Percentiles rank a stretch among this genome's conserved stretches.
These are phyloP conservation scores for Drosophila sp. DNA, from an alignment of 1,140 invertebrate genomes.

Conservation along the genomic window DNA sequence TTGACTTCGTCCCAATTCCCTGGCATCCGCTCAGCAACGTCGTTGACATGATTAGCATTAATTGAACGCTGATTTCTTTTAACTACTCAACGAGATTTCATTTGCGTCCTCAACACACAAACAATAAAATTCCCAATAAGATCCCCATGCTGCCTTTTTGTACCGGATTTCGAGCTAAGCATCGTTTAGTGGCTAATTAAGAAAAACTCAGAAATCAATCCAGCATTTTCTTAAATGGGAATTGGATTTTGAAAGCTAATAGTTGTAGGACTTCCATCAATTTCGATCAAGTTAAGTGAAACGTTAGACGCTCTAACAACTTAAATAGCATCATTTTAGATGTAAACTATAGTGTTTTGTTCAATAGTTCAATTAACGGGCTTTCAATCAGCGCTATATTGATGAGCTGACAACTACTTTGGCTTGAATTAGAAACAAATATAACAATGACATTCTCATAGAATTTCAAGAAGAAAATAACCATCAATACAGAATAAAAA, in stretches of 20 bases:
- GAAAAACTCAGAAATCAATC: conserved; percentile 23
- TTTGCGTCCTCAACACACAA: conserved; percentile 24
- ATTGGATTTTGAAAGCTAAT: conserved; percentile 1
- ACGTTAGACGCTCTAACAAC: neutral
- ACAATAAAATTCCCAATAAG: neutral
- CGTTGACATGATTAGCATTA: conserved; percentile 65
- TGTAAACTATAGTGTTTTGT: too few species aligned
- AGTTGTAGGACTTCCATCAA: conserved; percentile 25
- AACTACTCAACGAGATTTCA: conserved; percentile 25
- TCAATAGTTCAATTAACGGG: neutral
- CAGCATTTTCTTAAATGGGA: neutral
- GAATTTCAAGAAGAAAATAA: too few species aligned
- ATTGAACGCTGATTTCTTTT: conserved; percentile 66
- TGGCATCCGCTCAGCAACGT: neutral
- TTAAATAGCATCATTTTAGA: too few species aligned
- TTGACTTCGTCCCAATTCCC: neutral
- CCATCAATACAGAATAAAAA: too few species aligned
- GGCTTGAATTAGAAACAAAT: too few species aligned
- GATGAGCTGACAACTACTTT: too few species aligned
- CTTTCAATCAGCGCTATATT: neutral
- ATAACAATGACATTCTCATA: too few species aligned
- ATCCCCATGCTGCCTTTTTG: neutral
- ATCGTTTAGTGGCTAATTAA: conserved; percentile 34
- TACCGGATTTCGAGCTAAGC: conserved; percentile 36
- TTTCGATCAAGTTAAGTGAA: conserved; percentile 3